A percentile compares a stretch with the other conserved stretches of the same genome.
Conservation (phyloP, 1,140 invertebrate genomes). For the Microplitis mediator region DNA sequence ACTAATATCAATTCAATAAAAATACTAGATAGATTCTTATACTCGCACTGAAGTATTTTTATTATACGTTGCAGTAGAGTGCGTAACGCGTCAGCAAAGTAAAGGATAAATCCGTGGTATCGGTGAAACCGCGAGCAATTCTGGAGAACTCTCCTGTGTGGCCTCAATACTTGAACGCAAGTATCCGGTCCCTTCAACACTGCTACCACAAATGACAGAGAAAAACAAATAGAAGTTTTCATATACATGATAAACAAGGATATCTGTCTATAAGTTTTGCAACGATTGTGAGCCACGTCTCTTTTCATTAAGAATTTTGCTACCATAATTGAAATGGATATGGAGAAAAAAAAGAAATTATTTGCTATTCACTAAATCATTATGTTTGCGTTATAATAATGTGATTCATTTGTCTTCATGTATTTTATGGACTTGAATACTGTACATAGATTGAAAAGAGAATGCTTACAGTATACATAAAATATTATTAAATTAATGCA, state of each 20-base stretch:
- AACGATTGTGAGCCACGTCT: background rate
- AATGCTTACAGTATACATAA: background rate
- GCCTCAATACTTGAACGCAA: background rate
- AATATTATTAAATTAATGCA: too few species aligned
- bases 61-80: background rate
- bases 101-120: background rate
- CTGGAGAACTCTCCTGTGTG: background rate
- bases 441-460: background rate
- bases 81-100: background rate
- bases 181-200: conserved; percentile 7
- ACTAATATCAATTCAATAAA: background rate
- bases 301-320: background rate
- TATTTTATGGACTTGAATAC: too few species aligned
- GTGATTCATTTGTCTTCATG: background rate
- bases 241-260: background rate
- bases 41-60: too few species aligned
- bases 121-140: background rate
- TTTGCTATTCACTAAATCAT: background rate
- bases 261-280: background rate
- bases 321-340: background rate
- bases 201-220: background rate
- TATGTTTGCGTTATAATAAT: background rate
- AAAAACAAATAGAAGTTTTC: background rate
- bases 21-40: background rate
- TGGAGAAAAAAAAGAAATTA: background rate